phyloP scores from a whole-genome alignment of 1,140 invertebrate genomes.

The Caenorhabditis briggsae region DNA sequence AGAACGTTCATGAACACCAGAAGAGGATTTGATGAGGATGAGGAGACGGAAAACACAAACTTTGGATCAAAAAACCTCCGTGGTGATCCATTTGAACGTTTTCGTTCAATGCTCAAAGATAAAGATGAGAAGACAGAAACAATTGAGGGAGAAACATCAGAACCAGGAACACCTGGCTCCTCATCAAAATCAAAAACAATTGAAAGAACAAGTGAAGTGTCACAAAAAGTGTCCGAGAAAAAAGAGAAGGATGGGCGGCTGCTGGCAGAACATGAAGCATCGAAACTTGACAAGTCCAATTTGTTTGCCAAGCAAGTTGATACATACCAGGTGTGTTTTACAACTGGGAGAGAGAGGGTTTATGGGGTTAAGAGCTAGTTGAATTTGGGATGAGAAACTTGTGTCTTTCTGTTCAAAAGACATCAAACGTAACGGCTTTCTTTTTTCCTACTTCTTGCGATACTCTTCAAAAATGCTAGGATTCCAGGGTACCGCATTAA shows the following conservation, averaged over 20 bases:
- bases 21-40: constrained; percentile 58
- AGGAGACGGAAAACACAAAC: constrained; percentile 57
- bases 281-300: constrained; percentile 66
- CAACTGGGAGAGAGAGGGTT: neutral
- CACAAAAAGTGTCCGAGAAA: constrained; percentile 60
- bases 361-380: neutral
- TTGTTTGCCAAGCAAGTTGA: constrained; percentile 67
- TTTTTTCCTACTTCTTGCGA: neutral
- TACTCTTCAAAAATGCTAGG: neutral
- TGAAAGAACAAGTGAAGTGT: constrained; percentile 63
- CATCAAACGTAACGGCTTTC: neutral
- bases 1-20: constrained; percentile 58
- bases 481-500: constrained; percentile 61
- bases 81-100: constrained; percentile 23
- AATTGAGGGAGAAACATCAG: constrained; percentile 24
- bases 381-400: too few relatives aligned
- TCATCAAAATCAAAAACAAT: constrained; percentile 64
- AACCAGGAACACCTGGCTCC: constrained; percentile 48
- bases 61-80: constrained; percentile 34
- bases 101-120: constrained; percentile 32
- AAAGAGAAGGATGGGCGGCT: constrained; percentile 66
- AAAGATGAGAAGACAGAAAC: constrained; percentile 49
- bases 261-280: constrained; percentile 65
- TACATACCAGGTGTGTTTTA: constrained; percentile 63
- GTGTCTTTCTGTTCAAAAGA: too few relatives aligned